These are phyloP conservation scores for Engraulis encrasicolus DNA, from an alignment of 2,113 vertebrate genomes.

Conservation along the genomic window DNA sequence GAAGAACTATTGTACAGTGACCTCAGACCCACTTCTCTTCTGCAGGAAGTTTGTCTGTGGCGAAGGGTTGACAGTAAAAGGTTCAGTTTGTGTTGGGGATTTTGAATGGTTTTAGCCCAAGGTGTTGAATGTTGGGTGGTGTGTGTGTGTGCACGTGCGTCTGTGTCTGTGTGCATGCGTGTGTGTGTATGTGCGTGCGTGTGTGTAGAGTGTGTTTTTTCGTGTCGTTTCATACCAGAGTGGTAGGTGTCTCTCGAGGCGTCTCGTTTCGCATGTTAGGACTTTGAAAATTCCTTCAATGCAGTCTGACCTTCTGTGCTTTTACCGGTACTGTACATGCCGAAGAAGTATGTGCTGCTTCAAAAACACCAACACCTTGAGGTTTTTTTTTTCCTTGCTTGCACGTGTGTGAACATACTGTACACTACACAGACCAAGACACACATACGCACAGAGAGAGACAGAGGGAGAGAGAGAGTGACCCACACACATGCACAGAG, in stretches of 20 bases:
- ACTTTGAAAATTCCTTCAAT: not conserved
- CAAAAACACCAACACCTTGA: not conserved
- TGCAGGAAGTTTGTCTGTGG: not conserved
- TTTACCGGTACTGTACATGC: not conserved
- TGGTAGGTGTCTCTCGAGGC: not conserved
- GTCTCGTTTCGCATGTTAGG: not conserved
- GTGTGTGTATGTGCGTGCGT: not conserved
- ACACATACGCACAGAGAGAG: conserved; percentile 14
- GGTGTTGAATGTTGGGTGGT: not conserved
- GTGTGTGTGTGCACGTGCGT: not conserved
- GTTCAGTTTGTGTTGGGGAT: not conserved
- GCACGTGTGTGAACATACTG: not conserved
- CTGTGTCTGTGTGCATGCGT: not conserved
- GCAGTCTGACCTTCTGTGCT: not conserved
- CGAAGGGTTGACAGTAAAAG: not conserved
- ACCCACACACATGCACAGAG: no score
- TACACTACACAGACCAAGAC: not conserved
- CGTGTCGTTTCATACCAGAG: not conserved
- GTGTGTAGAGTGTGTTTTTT: not conserved
- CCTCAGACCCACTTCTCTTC: not conserved
- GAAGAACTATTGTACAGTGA: not conserved
- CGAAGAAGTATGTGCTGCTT: not conserved
- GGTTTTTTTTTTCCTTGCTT: not conserved
- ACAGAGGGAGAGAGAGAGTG: no score
- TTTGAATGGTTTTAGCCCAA: not conserved